Evolutionary conservation across 2,888 invertebrate genomes (phyloP).

Genomic region (Pollenia amentaria): DNA sequence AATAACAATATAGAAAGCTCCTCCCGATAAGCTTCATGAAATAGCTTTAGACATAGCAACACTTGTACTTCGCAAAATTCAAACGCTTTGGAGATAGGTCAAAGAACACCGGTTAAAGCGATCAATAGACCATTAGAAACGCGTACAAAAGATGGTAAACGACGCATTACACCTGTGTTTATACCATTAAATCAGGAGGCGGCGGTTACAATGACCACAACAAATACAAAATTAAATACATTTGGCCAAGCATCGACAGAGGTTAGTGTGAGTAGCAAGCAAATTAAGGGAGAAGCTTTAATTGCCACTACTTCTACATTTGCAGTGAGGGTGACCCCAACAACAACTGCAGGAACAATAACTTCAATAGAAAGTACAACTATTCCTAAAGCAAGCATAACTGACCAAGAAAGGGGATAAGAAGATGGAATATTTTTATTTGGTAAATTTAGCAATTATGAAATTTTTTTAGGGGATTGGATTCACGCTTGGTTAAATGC

Average conservation of each 20-base stretch:
- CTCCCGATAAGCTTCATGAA: slow-evolving; percentile 50
- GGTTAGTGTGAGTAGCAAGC: slow-evolving; percentile 44
- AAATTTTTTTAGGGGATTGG: slow-evolving; percentile 78
- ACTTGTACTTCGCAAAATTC: slow-evolving; percentile 41
- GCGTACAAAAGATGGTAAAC: slow-evolving; percentile 95
- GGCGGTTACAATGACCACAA: slow-evolving; percentile 58
- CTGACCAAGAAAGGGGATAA: slow-evolving; percentile 78
- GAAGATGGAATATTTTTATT: slow-evolving; percentile 15
- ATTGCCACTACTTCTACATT: background rate
- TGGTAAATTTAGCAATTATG: background rate
- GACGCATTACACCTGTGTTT: slow-evolving; percentile 98
- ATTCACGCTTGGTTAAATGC: slow-evolving; percentile 80
- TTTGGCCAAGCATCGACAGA: slow-evolving; percentile 67
- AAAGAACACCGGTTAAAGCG: slow-evolving; percentile 84
- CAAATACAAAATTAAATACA: slow-evolving; percentile 39
- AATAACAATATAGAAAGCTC: slow-evolving; percentile 65
- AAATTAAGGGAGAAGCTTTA: slow-evolving; percentile 37
- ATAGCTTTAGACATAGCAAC: slow-evolving; percentile 48
- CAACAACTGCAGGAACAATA: background rate
- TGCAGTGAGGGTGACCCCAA: slow-evolving; percentile 8
- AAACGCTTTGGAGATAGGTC: slow-evolving; percentile 43
- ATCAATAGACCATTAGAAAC: slow-evolving; percentile 97
- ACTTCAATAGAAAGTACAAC: slow-evolving; percentile 11
- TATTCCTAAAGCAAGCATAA: slow-evolving; percentile 76
- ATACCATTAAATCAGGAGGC: slow-evolving; percentile 90